Evolutionary conservation across 2,888 invertebrate genomes (phyloP).

Genomic region (Drosophila ezoana): DNA sequence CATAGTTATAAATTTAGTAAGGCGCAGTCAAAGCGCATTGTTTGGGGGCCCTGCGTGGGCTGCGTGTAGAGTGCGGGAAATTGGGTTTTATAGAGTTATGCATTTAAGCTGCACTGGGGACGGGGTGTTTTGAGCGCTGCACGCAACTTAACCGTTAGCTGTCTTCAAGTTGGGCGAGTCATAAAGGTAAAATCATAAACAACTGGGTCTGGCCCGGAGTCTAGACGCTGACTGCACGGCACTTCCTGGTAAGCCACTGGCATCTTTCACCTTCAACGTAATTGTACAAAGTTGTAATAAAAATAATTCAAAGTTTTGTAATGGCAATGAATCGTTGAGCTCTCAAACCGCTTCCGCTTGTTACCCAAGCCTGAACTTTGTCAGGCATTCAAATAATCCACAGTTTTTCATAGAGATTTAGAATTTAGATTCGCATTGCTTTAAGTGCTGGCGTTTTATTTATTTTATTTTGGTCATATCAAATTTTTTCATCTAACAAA

Average conservation of each 20-base stretch:
- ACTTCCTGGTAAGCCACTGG: conserved; percentile 17
- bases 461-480: background rate
- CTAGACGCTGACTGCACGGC: conserved; percentile 53
- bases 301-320: conserved; percentile 53
- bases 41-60: conserved; percentile 35
- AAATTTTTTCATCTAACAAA: conserved; percentile 11
- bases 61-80: conserved; percentile 44
- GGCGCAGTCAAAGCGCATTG: conserved; percentile 74
- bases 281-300: conserved; percentile 50
- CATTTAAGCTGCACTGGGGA: conserved; percentile 24
- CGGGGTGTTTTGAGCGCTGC: conserved; percentile 35
- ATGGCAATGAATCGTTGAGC: conserved; percentile 13
- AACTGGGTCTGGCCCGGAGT: conserved; percentile 50
- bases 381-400: background rate
- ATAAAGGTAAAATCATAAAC: conserved; percentile 68
- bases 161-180: conserved; percentile 51
- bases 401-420: background rate
- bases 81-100: conserved; percentile 56
- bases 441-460: background rate
- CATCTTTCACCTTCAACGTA: conserved; percentile 24
- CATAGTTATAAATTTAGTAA: conserved; percentile 75
- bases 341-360: background rate
- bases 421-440: background rate
- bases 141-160: conserved; percentile 65
- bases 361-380: background rate